These are phyloP conservation scores for Heliconius nattereri DNA, from an alignment of 1,140 invertebrate genomes.

Conservation along the genomic window DNA sequence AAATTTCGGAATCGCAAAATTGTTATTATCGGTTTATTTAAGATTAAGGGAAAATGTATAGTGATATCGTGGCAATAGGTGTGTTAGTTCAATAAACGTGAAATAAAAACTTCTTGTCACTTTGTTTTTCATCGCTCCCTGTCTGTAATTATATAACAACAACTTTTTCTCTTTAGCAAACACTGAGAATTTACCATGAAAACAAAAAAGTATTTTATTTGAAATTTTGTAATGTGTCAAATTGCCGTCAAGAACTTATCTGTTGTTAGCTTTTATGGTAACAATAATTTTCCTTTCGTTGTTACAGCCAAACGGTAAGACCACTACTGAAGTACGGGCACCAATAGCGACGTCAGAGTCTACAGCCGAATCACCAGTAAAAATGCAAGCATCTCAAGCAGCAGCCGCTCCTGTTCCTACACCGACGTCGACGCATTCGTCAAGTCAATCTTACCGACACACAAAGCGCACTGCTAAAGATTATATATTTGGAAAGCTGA, in stretches of 20 bases:
- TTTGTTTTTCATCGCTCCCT: not conserved
- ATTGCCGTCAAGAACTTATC: not conserved
- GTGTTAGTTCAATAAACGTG: not conserved
- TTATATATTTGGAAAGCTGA: slow-evolving; percentile 96
- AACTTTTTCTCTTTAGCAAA: not conserved
- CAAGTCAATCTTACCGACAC: slow-evolving; percentile 73
- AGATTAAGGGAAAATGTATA: not conserved
- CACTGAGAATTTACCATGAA: not conserved
- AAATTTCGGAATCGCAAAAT: slow-evolving; percentile 27
- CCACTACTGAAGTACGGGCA: slow-evolving; percentile 67
- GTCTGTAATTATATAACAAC: slow-evolving; percentile 1
- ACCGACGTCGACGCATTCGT: slow-evolving; percentile 60
- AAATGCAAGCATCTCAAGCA: slow-evolving; percentile 70
- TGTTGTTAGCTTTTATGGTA: not conserved
- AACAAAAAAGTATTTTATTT: slow-evolving; percentile 1
- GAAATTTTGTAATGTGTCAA: not conserved
- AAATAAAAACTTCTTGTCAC: not conserved
- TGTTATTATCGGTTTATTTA: not conserved
- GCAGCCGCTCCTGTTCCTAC: slow-evolving; percentile 57
- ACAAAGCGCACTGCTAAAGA: slow-evolving; percentile 90
- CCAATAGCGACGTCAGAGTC: slow-evolving; percentile 70
- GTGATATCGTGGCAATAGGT: not conserved
- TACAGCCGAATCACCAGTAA: slow-evolving; percentile 64
- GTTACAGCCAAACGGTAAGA: slow-evolving; percentile 73
- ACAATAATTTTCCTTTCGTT: slow-evolving; percentile 34